Base-by-base conservation (phyloP, 2,113 vertebrate genomes). In the Hylia prasina region DNA sequence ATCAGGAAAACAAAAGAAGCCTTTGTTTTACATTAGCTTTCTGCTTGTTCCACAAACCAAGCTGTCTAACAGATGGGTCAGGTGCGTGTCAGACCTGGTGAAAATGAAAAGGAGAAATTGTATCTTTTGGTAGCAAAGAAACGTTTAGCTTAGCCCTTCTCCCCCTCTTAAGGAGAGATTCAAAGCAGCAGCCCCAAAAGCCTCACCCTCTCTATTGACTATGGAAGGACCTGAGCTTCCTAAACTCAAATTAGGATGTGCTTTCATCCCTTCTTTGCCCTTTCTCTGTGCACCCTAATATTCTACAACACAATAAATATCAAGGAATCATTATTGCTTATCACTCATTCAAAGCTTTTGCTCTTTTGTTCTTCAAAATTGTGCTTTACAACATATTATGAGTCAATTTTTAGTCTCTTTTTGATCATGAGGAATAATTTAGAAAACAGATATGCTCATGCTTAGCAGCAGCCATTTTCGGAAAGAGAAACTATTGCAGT, bases 61-160 rank as follows among this genome's bases (percentile, higher is more conserved):
- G 80, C 89, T 90, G 94, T 80, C 94, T 64, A 78, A 70, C 91
- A 95, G 89, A 93, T 48, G 68, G 80, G 76, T 86, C 93, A 97
- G 94, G 86, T 92, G 56, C 0, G 0, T 19, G 47, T 39, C 30
- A 28, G 31, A 61, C 63, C 56, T 63, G 64, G 60, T 54, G 56
- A 66, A 92, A 94, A 65, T 10, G 7, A 86, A 73, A 93, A 90
- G 13, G 39, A 89, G 63, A 90, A 92, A 83, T 5, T 58, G 14
- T 33, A 42, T 63, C 13, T 81, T 80, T 28, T 20, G 25, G 10
- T 51, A 81, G 30, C 30, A 54, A 66, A 87, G 33, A 86, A 20
- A 13, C 58, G 19, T 37, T 83, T 37, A 68, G 10, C 60, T 54
- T 42, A 39, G 39, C 30, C 24, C 30, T 73, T 53, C 54, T 76